Evolutionary conservation across 92 coral and sea anemone genomes (phyloP).

Genomic region (Parazoanthus atlanticus): DNA sequence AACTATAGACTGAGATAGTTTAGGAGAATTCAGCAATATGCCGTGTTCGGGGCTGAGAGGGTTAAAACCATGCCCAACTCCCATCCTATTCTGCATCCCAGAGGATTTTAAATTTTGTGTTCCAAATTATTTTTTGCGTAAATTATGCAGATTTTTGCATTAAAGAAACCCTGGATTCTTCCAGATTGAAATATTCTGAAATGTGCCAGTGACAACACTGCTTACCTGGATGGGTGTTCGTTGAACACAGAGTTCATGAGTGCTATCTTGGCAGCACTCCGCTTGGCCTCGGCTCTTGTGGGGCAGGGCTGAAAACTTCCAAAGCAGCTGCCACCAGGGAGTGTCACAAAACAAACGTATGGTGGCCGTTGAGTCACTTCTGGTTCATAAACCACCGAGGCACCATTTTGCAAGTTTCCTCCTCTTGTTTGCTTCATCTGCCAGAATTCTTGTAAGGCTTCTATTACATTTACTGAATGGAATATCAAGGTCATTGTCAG

Average conservation of each 20-base stretch:
- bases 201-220: too few species aligned
- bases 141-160: too few species aligned
- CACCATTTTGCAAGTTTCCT: conserved; percentile 32
- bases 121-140: too few species aligned
- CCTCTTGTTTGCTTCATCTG: conserved; percentile 81
- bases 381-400: conserved; percentile 73
- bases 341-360: conserved; percentile 83
- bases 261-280: conserved; percentile 95
- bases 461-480: conserved; percentile 75
- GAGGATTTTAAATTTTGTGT: too few species aligned
- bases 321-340: conserved; percentile 96
- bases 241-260: conserved; percentile 94
- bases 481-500: not conserved
- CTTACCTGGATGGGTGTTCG: conserved; percentile 92
- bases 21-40: too few species aligned
- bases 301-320: conserved; percentile 91
- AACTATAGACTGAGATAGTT: too few species aligned
- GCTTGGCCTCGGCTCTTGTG: conserved; percentile 87
- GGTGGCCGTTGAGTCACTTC: conserved; percentile 84
- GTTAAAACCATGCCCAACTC: too few species aligned
- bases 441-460: conserved; percentile 92
- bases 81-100: too few species aligned
- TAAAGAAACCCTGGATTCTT: too few species aligned
- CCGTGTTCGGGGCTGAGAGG: too few species aligned
- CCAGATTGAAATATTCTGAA: not conserved